Percentiles rank a stretch among this genome's conserved stretches.
These are phyloP conservation scores for Bolborhynchus lineola DNA, from an alignment of 2,113 vertebrate genomes.

Conservation along the genomic window DNA sequence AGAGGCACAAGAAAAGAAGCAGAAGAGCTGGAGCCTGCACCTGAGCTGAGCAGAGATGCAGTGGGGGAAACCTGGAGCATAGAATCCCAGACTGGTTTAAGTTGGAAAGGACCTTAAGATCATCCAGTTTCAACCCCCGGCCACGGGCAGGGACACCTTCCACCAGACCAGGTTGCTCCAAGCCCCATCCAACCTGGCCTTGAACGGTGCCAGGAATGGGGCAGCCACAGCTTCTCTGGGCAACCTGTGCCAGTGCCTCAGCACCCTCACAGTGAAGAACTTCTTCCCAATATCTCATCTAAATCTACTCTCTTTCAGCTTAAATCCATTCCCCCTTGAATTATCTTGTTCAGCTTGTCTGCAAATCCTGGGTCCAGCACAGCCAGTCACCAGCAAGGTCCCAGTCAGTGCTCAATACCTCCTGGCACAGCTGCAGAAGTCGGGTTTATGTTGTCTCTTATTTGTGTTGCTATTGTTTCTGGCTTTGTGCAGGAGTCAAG, in stretches of 20 bases:
- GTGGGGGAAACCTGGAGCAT: background rate
- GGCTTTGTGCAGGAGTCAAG: slow-evolving; percentile 1
- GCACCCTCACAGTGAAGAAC: background rate
- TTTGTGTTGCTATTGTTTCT: background rate
- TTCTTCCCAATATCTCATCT: background rate
- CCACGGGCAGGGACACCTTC: background rate
- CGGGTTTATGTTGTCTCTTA: background rate
- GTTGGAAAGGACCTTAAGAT: background rate
- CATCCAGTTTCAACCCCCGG: background rate
- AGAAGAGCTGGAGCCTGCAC: fast-evolving
- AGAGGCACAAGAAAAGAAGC: background rate
- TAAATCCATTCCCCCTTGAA: background rate
- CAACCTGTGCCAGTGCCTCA: background rate
- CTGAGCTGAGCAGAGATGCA: background rate
- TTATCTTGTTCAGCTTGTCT: background rate
- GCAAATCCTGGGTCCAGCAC: background rate
- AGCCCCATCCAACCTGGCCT: background rate
- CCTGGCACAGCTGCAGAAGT: background rate
- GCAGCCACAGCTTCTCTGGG: background rate
- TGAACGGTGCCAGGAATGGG: background rate
- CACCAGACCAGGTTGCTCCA: background rate
- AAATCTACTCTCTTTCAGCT: background rate
- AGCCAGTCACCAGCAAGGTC: background rate
- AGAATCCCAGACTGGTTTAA: background rate
- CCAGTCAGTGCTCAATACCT: background rate